Percentiles rank a stretch among this genome's conserved stretches.
These are phyloP conservation scores for Amblyteles armatorius DNA, from an alignment of 2,888 invertebrate genomes.

Conservation along the genomic window DNA sequence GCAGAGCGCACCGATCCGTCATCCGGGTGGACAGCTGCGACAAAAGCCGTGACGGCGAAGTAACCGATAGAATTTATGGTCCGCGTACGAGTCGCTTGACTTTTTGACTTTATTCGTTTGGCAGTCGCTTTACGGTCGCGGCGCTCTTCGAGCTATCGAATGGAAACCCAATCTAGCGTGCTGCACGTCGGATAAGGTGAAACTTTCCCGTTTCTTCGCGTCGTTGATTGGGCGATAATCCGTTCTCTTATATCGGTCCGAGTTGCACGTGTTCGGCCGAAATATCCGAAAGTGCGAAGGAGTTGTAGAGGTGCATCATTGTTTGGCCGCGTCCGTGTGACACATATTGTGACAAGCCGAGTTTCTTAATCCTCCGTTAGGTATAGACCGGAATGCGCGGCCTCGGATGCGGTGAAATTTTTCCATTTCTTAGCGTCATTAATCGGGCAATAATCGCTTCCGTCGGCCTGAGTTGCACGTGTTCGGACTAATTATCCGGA, in stretches of 20 bases:
- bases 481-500: not conserved
- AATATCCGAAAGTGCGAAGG: not conserved
- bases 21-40: slow-evolving; percentile 75
- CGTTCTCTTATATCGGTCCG: not conserved
- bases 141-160: not conserved
- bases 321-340: not conserved
- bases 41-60: slow-evolving; percentile 71
- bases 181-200: too few species aligned
- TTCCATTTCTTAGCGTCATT: too few species aligned
- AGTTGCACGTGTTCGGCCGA: not conserved
- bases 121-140: not conserved
- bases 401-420: too few species aligned
- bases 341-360: slow-evolving; percentile 1
- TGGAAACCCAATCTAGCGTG: not conserved
- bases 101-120: slow-evolving; percentile 40
- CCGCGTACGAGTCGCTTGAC: slow-evolving; percentile 46
- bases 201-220: too few species aligned
- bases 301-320: not conserved
- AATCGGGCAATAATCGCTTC: too few species aligned
- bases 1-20: slow-evolving; percentile 72
- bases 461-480: not conserved
- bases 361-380: not conserved
- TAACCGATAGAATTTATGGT: slow-evolving; percentile 35
- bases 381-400: too few species aligned
- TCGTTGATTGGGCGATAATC: too few species aligned